Percentiles rank a stretch among this genome's conserved stretches.
Evolutionary conservation across 2,113 vertebrate species (phyloP).

Genomic region (Equus quagga): DNA sequence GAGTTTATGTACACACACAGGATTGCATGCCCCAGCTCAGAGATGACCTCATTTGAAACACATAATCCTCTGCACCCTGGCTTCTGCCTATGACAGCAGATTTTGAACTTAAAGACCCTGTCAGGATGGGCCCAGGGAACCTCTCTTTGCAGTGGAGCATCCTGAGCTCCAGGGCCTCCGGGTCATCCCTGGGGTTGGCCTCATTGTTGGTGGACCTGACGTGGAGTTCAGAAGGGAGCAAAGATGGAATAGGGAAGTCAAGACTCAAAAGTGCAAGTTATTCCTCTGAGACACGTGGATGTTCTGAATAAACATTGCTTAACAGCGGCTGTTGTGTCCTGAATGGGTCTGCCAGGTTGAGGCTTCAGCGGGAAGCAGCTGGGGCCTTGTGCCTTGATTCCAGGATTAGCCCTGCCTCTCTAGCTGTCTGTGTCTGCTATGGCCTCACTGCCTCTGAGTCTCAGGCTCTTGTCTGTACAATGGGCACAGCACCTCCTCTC

Average conservation of each 20-base stretch:
- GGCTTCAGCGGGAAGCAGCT: not conserved
- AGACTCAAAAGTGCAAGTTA: not conserved
- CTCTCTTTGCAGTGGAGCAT: not conserved
- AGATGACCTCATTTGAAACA: not conserved
- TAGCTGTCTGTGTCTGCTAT: not conserved
- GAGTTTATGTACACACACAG: not conserved
- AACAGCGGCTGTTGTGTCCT: not conserved
- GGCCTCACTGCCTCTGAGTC: not conserved
- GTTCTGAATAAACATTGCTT: too few species aligned
- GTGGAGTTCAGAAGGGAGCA: not conserved
- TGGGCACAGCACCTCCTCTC: not conserved
- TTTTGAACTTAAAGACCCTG: not conserved
- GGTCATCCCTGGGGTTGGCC: not conserved
- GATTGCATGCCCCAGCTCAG: not conserved
- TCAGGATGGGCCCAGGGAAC: not conserved
- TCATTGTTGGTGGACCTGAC: not conserved
- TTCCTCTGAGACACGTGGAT: not conserved
- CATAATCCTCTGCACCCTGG: accelerated
- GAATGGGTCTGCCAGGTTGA: not conserved
- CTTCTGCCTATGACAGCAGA: not conserved
- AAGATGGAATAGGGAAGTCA: not conserved
- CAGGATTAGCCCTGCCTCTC: not conserved
- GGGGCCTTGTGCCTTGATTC: not conserved
- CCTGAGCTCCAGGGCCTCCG: not conserved
- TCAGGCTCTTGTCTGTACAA: not conserved